Conservation (phyloP, 2,113 vertebrate species). For the Peromyscus polionotus region DNA sequence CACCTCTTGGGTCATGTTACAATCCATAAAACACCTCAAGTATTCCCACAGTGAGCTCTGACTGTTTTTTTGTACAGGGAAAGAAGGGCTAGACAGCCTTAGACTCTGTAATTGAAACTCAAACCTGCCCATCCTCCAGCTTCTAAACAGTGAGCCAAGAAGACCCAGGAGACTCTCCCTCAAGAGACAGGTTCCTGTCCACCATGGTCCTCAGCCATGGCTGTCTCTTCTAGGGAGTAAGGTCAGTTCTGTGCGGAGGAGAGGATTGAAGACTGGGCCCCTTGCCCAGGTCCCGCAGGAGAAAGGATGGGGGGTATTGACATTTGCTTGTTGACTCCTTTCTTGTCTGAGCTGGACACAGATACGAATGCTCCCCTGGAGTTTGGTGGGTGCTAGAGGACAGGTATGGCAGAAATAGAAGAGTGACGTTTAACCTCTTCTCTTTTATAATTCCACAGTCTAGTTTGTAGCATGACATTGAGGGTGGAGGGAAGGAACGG, state of each 20-base stretch:
- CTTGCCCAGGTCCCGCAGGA: not conserved
- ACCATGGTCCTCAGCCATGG: not conserved
- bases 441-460: not conserved
- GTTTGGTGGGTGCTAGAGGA: not conserved
- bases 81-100: not conserved
- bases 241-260: not conserved
- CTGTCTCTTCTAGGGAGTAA: not conserved
- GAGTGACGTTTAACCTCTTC: not conserved
- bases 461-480: not conserved
- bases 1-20: constrained; percentile 1
- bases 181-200: not conserved
- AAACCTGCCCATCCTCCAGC: not conserved
- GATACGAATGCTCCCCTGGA: not conserved
- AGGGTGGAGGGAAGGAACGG: not conserved
- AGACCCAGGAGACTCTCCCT: not conserved
- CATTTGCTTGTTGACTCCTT: not conserved
- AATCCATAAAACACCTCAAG: not conserved
- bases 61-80: not conserved
- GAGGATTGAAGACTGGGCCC: not conserved
- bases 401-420: not conserved
- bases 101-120: not conserved
- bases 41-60: not conserved
- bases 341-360: not conserved
- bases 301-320: not conserved
- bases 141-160: not conserved